Percentiles rank a stretch among this genome's conserved stretches.
These are phyloP conservation scores for Leguminivora glycinivorella DNA, from an alignment of 1,140 invertebrate species.

Conservation along the genomic window DNA sequence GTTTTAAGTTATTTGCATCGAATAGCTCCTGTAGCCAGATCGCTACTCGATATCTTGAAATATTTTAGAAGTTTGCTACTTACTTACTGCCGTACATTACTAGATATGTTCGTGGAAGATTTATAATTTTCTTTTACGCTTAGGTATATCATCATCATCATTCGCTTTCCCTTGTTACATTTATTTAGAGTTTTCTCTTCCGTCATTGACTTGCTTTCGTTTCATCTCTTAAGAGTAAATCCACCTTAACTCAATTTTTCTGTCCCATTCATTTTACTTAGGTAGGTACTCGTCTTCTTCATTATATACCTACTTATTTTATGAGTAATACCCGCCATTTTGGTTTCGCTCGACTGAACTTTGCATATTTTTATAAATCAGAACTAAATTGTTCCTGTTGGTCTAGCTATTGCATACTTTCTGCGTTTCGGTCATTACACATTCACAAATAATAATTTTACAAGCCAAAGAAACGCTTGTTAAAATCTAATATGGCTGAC, in stretches of 20 bases:
- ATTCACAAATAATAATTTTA: background rate
- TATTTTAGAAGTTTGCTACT: background rate
- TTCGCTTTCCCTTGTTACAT: too few relatives aligned
- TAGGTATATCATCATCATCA: too few relatives aligned
- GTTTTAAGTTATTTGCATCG: constrained; percentile 23
- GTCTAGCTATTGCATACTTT: background rate
- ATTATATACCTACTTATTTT: too few relatives aligned
- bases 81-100: too few relatives aligned
- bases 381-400: too few relatives aligned
- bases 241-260: too few relatives aligned
- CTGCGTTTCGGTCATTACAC: background rate
- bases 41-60: constrained; percentile 8
- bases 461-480: background rate
- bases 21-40: background rate
- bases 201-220: too few relatives aligned
- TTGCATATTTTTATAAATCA: background rate
- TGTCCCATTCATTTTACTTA: too few relatives aligned
- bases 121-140: too few relatives aligned
- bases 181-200: too few relatives aligned
- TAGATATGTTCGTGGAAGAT: too few relatives aligned
- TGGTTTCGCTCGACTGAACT: background rate
- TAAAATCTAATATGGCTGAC: constrained; percentile 4
- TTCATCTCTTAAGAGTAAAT: too few relatives aligned
- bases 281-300: background rate
- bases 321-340: background rate